Conservation (phyloP, 92 coral and sea anemone genomes). For the Zoanthus solanderi region DNA sequence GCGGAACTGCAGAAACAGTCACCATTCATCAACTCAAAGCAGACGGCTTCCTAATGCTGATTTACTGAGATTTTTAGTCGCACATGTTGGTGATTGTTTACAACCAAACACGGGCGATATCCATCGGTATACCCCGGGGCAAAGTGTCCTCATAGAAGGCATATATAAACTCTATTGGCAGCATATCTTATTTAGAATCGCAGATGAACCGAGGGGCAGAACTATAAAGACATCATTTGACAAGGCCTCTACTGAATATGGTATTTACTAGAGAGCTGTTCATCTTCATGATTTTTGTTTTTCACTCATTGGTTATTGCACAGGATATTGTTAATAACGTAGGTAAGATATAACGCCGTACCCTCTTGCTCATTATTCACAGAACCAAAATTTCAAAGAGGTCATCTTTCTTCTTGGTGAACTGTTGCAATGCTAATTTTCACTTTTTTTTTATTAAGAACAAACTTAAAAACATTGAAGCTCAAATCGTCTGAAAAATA, state of each 20-base stretch:
- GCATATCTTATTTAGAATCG: neutral
- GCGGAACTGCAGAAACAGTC: neutral
- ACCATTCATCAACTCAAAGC: slow-evolving; percentile 32
- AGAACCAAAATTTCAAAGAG: neutral
- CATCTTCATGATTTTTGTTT: neutral
- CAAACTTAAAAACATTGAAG: too few relatives aligned
- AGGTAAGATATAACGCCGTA: slow-evolving; percentile 5
- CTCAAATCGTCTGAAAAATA: too few relatives aligned
- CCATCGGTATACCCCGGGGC: slow-evolving; percentile 31
- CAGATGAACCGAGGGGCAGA: neutral
- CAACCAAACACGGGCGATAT: slow-evolving; percentile 30
- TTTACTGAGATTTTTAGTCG: neutral
- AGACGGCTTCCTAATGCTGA: neutral
- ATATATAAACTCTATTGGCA: slow-evolving; percentile 24
- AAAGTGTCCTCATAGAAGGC: slow-evolving; percentile 16
- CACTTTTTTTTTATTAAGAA: too few relatives aligned
- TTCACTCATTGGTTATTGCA: neutral
- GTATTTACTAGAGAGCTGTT: neutral
- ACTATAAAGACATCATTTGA: slow-evolving; percentile 15
- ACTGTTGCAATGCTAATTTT: neutral
- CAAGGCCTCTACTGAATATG: neutral
- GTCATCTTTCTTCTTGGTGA: neutral
- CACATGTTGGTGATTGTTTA: slow-evolving; percentile 22
- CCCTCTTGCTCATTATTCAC: neutral
- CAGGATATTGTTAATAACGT: slow-evolving; percentile 21